phyloP scores from a whole-genome alignment of 2,888 invertebrate species.

The Arrhopalites spinosus region DNA sequence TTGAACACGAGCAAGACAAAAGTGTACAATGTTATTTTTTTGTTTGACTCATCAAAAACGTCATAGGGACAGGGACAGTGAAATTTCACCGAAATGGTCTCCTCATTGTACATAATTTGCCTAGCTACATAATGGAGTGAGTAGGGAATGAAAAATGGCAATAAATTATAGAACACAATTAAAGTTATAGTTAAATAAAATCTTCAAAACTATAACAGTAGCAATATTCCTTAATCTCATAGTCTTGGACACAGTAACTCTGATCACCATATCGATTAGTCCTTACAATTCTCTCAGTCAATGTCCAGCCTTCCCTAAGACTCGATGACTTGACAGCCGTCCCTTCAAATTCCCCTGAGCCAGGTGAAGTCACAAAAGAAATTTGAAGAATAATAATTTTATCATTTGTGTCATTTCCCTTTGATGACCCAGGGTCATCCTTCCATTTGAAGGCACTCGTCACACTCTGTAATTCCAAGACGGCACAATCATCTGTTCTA shows the following conservation, averaged over 20 bases:
- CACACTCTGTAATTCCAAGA: not conserved
- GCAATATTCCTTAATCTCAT: slow-evolving; percentile 19
- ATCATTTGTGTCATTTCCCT: not conserved
- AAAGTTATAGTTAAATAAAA: not conserved
- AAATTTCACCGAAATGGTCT: too few relatives aligned
- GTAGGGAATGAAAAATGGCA: too few relatives aligned
- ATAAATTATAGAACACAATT: too few relatives aligned
- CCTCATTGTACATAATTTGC: too few relatives aligned
- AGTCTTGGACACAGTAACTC: slow-evolving; percentile 20
- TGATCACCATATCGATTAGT: slow-evolving; percentile 24
- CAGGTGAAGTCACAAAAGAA: slow-evolving; percentile 6
- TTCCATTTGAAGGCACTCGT: not conserved
- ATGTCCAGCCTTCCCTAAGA: slow-evolving; percentile 58
- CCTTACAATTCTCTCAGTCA: not conserved
- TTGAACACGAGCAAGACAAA: too few relatives aligned
- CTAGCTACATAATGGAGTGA: too few relatives aligned
- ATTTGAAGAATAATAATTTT: not conserved
- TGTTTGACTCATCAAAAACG: too few relatives aligned
- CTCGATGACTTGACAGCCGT: not conserved
- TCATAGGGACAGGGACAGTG: too few relatives aligned
- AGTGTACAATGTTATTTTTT: too few relatives aligned
- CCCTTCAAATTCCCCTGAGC: slow-evolving; percentile 8
- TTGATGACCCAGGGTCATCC: not conserved
- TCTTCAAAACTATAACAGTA: not conserved
- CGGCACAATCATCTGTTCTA: not conserved